Conservation (phyloP, 2,888 invertebrate genomes). For the Drosophila macrospina region DNA sequence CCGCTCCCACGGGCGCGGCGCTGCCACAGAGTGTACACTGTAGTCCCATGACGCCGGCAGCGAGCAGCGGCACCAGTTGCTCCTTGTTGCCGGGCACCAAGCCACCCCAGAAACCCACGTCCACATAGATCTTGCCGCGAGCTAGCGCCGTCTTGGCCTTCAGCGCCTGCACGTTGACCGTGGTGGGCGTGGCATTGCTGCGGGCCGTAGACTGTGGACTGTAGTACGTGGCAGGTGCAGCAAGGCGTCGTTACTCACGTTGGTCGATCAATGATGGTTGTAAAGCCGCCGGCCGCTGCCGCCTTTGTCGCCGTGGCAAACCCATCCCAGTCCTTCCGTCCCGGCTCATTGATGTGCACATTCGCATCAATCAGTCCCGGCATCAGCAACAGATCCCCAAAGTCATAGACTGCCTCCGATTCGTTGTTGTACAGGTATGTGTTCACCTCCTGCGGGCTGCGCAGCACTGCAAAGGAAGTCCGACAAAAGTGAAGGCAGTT, state of each 20-base stretch:
- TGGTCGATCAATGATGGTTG: slow-evolving; percentile 91
- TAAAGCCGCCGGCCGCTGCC: slow-evolving; percentile 90
- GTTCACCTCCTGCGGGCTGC: slow-evolving; percentile 86
- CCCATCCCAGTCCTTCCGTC: slow-evolving; percentile 90
- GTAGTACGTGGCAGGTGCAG: slow-evolving; percentile 2
- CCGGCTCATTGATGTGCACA: slow-evolving; percentile 91
- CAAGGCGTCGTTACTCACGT: slow-evolving; percentile 85
- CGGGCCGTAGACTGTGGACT: slow-evolving; percentile 20
- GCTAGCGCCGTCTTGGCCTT: slow-evolving; percentile 88
- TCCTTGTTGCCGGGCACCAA: slow-evolving; percentile 88
- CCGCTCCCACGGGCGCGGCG: slow-evolving; percentile 87
- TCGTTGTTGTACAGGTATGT: slow-evolving; percentile 86
- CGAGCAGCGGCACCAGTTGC: slow-evolving; percentile 87
- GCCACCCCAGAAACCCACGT: slow-evolving; percentile 93
- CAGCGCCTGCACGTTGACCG: slow-evolving; percentile 88
- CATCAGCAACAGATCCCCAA: slow-evolving; percentile 87
- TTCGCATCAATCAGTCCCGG: slow-evolving; percentile 90
- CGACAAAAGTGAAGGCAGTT: not conserved
- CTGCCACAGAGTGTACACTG: slow-evolving; percentile 90
- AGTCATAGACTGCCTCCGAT: slow-evolving; percentile 87
- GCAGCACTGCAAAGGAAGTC: slow-evolving; percentile 83
- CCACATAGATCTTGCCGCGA: slow-evolving; percentile 87
- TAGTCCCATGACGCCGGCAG: slow-evolving; percentile 90
- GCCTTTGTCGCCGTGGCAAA: slow-evolving; percentile 90
- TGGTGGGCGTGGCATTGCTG: slow-evolving; percentile 91